Evolutionary conservation across 2,113 vertebrate genomes (phyloP).

Genomic region (Zosterops pallidus): DNA sequence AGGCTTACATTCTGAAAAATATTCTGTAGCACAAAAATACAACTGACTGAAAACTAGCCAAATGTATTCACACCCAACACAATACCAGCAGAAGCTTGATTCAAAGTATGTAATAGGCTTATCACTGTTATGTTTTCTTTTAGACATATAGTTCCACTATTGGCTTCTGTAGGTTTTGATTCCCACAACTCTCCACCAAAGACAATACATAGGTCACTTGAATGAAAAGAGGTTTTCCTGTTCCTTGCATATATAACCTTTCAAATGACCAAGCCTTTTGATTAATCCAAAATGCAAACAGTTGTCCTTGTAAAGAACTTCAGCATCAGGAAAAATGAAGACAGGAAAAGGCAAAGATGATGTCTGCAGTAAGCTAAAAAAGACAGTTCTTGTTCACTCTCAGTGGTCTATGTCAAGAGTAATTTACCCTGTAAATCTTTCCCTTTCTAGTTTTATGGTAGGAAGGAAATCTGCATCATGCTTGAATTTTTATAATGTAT

Average conservation of each 20-base stretch:
- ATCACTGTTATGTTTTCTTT: not conserved
- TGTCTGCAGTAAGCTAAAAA: not conserved
- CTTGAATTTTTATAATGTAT: not conserved
- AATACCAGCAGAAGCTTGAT: not conserved
- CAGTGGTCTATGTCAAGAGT: not conserved
- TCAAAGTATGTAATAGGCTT: not conserved
- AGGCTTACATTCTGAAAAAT: not conserved
- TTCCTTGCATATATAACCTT: not conserved
- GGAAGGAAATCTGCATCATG: not conserved
- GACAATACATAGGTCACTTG: not conserved
- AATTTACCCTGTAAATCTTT: not conserved
- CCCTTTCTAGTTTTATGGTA: not conserved
- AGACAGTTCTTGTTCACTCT: not conserved
- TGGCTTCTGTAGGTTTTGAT: not conserved
- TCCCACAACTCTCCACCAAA: not conserved
- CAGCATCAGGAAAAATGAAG: conserved; percentile 14
- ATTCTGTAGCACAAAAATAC: not conserved
- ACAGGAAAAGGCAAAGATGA: conserved; percentile 4
- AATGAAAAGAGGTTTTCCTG: not conserved
- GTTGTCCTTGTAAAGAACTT: conserved; percentile 11
- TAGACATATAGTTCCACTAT: not conserved
- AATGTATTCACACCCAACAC: not conserved
- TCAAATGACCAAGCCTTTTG: not conserved
- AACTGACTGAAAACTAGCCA: not conserved
- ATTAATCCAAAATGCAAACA: not conserved